Evolutionary conservation across 2,797 vertebrate genomes (phyloP).

Genomic region (Rhynchotus rufescens): DNA sequence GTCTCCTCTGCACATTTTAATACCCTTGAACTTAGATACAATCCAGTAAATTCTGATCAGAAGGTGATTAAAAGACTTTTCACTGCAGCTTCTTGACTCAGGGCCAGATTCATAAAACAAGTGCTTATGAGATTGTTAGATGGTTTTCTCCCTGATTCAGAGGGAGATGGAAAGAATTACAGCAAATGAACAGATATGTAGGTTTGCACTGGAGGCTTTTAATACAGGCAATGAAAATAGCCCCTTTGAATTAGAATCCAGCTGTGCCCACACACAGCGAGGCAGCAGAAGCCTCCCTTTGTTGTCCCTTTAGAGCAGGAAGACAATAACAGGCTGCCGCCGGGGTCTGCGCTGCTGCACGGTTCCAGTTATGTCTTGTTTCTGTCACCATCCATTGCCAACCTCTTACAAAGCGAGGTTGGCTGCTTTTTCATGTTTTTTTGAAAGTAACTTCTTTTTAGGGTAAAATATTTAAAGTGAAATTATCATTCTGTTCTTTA

Average conservation of each 20-base stretch:
- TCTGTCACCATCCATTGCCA: neutral
- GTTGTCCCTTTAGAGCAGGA: neutral
- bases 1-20: slow-evolving; percentile 83
- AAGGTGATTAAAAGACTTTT: slow-evolving; percentile 80
- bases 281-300: neutral
- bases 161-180: neutral
- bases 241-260: slow-evolving; percentile 1
- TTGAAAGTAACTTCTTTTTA: neutral
- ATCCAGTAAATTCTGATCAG: slow-evolving; percentile 78
- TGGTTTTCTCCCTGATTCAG: neutral
- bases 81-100: slow-evolving; percentile 71
- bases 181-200: neutral
- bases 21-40: slow-evolving; percentile 85
- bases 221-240: neutral
- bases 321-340: neutral
- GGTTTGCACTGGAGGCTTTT: neutral
- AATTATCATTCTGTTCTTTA: neutral
- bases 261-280: neutral
- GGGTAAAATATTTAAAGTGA: neutral
- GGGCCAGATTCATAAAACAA: slow-evolving; percentile 69
- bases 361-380: neutral
- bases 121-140: neutral
- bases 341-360: neutral
- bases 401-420: neutral
- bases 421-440: neutral